Conservation (phyloP, 2,797 vertebrate genomes). For the Eulemur coronatus region DNA sequence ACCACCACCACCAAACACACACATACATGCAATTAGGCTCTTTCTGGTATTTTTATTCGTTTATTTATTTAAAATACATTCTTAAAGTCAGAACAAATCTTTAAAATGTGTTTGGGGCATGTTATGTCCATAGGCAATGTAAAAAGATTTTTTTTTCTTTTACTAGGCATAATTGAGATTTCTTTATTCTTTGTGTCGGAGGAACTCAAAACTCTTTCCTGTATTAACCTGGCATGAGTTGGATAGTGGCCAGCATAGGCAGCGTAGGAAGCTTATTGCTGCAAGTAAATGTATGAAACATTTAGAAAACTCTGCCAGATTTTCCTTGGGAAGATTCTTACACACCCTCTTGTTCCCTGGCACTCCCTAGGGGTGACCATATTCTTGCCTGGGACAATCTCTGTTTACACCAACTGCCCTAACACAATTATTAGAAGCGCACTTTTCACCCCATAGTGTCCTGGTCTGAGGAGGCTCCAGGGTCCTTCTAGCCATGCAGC, state of each 20-base stretch:
- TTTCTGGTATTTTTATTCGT: not conserved
- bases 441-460: not conserved
- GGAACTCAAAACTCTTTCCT: not conserved
- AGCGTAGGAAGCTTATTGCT: not conserved
- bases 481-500: not conserved
- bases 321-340: not conserved
- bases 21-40: no score
- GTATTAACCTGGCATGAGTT: not conserved
- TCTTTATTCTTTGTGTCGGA: not conserved
- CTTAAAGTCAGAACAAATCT: not conserved
- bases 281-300: not conserved
- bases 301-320: not conserved
- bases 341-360: not conserved
- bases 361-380: no score
- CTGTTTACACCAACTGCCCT: not conserved
- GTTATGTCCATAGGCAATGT: not conserved
- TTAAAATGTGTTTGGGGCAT: not conserved
- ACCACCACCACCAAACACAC: not conserved
- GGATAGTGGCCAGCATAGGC: fast-evolving
- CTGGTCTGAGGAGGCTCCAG: not conserved
- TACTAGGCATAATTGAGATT: not conserved
- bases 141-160: not conserved
- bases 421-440: not conserved
- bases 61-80: not conserved
- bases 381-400: not conserved